These are phyloP conservation scores for Odobenus rosmarus DNA, from an alignment of 2,113 vertebrate genomes.

Conservation along the genomic window DNA sequence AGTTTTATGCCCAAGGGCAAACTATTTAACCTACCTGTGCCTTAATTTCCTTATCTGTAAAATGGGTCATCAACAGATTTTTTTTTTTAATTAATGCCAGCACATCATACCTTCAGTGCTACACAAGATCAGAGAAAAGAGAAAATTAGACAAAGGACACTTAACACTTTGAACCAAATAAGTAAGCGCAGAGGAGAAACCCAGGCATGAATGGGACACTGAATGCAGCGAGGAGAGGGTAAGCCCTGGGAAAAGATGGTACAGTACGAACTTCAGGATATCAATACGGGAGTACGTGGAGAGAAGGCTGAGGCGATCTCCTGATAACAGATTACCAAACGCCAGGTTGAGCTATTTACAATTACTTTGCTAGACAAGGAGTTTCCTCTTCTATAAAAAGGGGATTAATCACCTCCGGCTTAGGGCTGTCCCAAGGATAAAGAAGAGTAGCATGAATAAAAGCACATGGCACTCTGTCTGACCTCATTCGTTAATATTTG, in stretches of 20 bases:
- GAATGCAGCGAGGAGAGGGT: not conserved
- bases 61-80: not conserved
- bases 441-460: not conserved
- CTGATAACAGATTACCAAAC: not conserved
- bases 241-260: not conserved
- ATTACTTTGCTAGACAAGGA: not conserved
- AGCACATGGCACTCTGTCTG: not conserved
- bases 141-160: not conserved
- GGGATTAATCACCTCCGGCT: not conserved
- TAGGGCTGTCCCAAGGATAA: not conserved
- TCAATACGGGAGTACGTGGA: not conserved
- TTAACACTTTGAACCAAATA: not conserved
- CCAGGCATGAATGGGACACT: not conserved
- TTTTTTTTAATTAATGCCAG: not conserved
- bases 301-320: not conserved
- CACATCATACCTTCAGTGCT: not conserved
- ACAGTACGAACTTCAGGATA: not conserved
- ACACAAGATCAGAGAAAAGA: not conserved
- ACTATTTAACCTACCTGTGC: not conserved
- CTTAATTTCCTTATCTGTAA: constrained; percentile 1
- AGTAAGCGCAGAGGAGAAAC: not conserved
- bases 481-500: not conserved
- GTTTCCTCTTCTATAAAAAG: not conserved
- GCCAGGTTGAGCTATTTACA: not conserved
- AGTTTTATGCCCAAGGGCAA: not conserved